These are phyloP conservation scores for Meta bourneti DNA, from an alignment of 2,888 invertebrate genomes.

Conservation along the genomic window DNA sequence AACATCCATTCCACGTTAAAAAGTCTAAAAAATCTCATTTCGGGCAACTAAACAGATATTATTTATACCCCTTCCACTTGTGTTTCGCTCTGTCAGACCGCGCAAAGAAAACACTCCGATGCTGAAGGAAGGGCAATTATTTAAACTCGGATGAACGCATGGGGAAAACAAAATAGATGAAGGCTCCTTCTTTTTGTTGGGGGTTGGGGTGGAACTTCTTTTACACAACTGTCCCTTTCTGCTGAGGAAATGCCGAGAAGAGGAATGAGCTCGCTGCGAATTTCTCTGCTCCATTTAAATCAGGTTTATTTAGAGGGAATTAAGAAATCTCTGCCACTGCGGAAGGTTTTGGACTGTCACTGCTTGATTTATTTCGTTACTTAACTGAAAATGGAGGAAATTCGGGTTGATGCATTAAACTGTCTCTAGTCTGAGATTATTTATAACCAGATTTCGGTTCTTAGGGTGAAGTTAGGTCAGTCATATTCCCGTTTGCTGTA, in stretches of 20 bases:
- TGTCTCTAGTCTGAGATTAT: too few species aligned
- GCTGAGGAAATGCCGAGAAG: not conserved
- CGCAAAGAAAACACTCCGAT: not conserved
- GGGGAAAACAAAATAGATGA: not conserved
- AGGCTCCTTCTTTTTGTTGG: not conserved
- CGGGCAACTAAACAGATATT: too few species aligned
- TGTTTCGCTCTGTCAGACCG: too few species aligned
- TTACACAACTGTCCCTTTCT: not conserved
- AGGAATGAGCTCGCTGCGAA: not conserved
- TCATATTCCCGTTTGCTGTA: too few species aligned
- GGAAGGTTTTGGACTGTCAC: not conserved
- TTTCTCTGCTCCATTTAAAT: not conserved
- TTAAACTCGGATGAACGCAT: conserved; percentile 26
- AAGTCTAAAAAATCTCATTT: too few species aligned
- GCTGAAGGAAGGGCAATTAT: conserved; percentile 55
- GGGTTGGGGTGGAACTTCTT: not conserved
- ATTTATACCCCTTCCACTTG: too few species aligned
- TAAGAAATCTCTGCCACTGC: not conserved
- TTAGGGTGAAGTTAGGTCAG: too few species aligned
- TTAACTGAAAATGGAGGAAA: too few species aligned
- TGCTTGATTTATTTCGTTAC: not conserved
- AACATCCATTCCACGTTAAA: too few species aligned
- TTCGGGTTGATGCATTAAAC: too few species aligned
- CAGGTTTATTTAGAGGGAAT: not conserved
- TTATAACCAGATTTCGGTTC: too few species aligned